Base-by-base conservation (phyloP, 2,113 vertebrate genomes). In the Mellivora capensis region DNA sequence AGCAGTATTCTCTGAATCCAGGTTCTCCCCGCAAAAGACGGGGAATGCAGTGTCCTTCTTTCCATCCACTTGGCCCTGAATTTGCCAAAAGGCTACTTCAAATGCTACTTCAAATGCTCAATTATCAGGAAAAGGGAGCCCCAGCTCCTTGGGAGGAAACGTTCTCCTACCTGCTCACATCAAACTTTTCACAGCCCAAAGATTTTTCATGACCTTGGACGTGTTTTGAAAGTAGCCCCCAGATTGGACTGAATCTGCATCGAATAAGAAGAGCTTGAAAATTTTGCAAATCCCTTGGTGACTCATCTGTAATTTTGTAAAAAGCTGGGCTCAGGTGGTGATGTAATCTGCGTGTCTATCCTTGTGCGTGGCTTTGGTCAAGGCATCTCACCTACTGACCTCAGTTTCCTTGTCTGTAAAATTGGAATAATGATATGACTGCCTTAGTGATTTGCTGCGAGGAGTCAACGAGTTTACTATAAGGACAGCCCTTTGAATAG, bases 341-440 rank as follows among this genome's bases (percentile, higher is more conserved):
- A 67, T 42, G 0, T 25, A 6, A 23, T 20, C 49, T 25, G 4
- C 15, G 2, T 0, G 4, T 37, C 14, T 42, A 44, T 20, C 62
- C 20, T 67, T 42, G 29, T 10, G 25, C 3, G 34, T 69, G 27
- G 74, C 34, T 39, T 67, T n/a, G 25, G 42, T 13, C 27, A 31
- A 87, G 31, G 61, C 25, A 1, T 72, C 72, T 34, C 37, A 39
- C 34, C 84, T 37, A 0, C 0, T 5, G 31, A n/a, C 69, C 61
- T 95, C 93, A 11, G 37, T 79, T 89, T 91, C 62, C 49, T 39
- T 31, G 10, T 49, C 87, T 93, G 39, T 21, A 72, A 76, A 49
- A n/a, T 4, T 13, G 39, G 67, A 37, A 37, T 15, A 20, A 25
- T 29, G n/a, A 20, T 3, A 2, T 20, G 11, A 10, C 5, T 14